These are phyloP conservation scores for Elysia crispata DNA, from an alignment of 2,888 invertebrate genomes.

Conservation along the genomic window DNA sequence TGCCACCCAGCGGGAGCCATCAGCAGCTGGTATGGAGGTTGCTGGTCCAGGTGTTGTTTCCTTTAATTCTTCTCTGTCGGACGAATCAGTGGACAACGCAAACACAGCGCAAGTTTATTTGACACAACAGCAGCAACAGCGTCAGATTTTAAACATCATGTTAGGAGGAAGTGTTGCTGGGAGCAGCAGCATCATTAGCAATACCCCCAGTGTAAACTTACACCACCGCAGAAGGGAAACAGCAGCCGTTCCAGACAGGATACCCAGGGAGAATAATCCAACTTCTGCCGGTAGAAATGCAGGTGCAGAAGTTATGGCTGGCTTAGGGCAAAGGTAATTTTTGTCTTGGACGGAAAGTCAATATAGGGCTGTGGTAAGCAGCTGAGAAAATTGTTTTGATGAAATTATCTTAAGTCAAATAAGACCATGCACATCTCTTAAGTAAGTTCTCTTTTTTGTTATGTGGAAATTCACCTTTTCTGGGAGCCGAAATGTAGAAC, in stretches of 20 bases:
- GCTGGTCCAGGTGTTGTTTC: too few relatives aligned
- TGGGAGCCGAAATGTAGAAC: too few relatives aligned
- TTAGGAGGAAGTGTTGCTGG: slow-evolving; percentile 12
- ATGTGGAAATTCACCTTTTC: too few relatives aligned
- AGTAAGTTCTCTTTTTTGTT: too few relatives aligned
- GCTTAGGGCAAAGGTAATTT: slow-evolving; percentile 18
- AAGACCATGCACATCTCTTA: too few relatives aligned
- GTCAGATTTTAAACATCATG: slow-evolving; percentile 30
- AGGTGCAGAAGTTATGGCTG: slow-evolving; percentile 3
- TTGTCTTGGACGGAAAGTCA: too few relatives aligned
- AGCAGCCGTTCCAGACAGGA: neutral
- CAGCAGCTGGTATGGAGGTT: neutral
- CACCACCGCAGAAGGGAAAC: slow-evolving; percentile 11
- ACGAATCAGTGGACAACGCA: slow-evolving; percentile 7
- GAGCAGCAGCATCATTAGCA: slow-evolving; percentile 5
- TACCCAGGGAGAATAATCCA: neutral
- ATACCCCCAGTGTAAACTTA: neutral
- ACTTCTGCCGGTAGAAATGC: neutral
- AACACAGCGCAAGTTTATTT: slow-evolving; percentile 1
- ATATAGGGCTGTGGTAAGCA: too few relatives aligned
- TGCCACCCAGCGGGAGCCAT: slow-evolving; percentile 23
- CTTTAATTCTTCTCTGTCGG: neutral
- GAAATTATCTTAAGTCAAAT: too few relatives aligned
- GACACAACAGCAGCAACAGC: slow-evolving; percentile 35
- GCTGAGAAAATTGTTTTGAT: too few relatives aligned